Percentiles rank a stretch among this genome's conserved stretches.
Conservation (phyloP, 2,113 vertebrate genomes). For the Coryphaenoides rupestris region DNA sequence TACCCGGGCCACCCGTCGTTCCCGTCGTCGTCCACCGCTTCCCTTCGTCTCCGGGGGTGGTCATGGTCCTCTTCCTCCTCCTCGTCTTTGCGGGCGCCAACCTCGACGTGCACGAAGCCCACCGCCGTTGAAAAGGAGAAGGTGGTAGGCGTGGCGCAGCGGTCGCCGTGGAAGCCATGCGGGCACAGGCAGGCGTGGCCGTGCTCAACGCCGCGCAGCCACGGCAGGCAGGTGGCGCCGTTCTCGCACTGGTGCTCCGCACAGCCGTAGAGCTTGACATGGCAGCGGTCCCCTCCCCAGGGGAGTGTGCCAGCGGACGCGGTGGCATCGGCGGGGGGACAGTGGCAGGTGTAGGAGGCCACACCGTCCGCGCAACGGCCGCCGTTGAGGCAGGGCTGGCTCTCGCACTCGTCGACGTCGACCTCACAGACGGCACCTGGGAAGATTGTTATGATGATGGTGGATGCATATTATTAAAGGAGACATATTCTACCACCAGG, state of each 20-base stretch:
- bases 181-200: constrained; percentile 80
- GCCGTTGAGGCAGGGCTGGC: constrained; percentile 83
- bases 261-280: constrained; percentile 80
- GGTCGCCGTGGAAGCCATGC: constrained; percentile 79
- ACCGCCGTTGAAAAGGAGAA: constrained; percentile 82
- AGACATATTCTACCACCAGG: too few relatives aligned
- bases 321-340: constrained; percentile 67
- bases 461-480: background rate
- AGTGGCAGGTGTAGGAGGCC: constrained; percentile 82
- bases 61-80: too few relatives aligned
- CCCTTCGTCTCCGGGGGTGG: constrained; percentile 51
- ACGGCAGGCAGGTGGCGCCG: constrained; percentile 81
- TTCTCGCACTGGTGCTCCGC: constrained; percentile 79
- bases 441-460: constrained; percentile 11
- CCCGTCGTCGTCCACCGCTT: too few relatives aligned
- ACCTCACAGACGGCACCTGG: constrained; percentile 82
- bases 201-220: constrained; percentile 71
- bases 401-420: constrained; percentile 85
- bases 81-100: constrained; percentile 35
- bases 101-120: constrained; percentile 71
- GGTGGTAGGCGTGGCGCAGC: constrained; percentile 84
- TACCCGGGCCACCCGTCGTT: too few relatives aligned
- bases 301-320: constrained; percentile 51
- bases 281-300: constrained; percentile 84
- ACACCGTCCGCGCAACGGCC: constrained; percentile 80